Evolutionary conservation across 2,888 invertebrate species (phyloP), one percentile per base, ranked within the genome.

Genomic region (Trichogramma dendrolimi): DNA sequence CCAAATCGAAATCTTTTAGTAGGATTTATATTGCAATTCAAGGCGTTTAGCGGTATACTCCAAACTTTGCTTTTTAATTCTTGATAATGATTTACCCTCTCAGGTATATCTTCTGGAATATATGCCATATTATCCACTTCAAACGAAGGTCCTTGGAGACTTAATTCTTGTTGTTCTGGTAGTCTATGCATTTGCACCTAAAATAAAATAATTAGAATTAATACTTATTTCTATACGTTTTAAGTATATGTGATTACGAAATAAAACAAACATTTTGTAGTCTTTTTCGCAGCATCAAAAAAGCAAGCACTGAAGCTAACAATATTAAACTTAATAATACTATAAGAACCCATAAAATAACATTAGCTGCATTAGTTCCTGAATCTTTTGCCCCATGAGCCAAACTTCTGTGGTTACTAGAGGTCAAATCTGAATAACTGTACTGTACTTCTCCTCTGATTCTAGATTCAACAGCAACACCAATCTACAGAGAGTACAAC

Each of bases 91-190:
- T 89, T 89, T 1, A 84, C 81, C 68, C 85, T 82, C 67, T 85
- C 84, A 47, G 81, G 80, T 40, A 87, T 84, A 66, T 89, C 89
- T 70, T 91, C 91, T 27, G 87, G 86, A 27, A 91, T 82, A 70
- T 89, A 92, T 0, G 88, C 91, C 70, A 89, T 85, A 74, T 91
- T 92, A 76, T 91, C 92, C 60, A 89, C 85, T 80, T 91, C 91
- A 65, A 90, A 84, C 72, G 90, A 86, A 0, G 91, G 90, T 62
- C 91, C 90, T 73, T 91, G 91, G 38, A 92, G 76, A 0, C 91
- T 89, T 80, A 88, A 79, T 74, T 88, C 88, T 70, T 87, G 87
- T 48, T 84, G 83, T 67, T 86, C 86, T 5, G 84, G 82, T 42
- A 84, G 76, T 50, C 83, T 79, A 6, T 80, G 81, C 68, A 83